Base-by-base conservation (phyloP, 2,797 vertebrate genomes). In the Hypotaenidia philippensis region DNA sequence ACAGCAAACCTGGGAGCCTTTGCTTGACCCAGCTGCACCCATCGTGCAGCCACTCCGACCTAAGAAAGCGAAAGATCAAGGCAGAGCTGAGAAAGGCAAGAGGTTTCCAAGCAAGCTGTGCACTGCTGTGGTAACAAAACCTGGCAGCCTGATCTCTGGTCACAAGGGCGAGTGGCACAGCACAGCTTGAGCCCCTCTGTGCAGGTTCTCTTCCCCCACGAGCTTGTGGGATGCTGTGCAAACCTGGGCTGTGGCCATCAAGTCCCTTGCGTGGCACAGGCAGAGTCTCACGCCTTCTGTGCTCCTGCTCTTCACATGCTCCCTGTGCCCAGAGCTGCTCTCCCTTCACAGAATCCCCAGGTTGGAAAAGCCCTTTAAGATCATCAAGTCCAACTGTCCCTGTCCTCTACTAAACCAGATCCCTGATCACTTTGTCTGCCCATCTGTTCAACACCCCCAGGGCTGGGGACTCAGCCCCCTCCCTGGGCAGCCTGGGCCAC, bases 11-110 rank as follows among this genome's bases (percentile, higher is more conserved):
- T 5, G 47, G 68, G 56, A 56, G 57, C 29, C 61, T 31, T 9
- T 9, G 36, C 71, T 5, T 9, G 61, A 13, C 18, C 59, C 64
- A 10, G 44, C 47, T 41, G 87, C 38, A 34, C 61, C 47, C 63
- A 9, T 5, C 5, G 3, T 2, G 32, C 38, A 32, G 60, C 1
- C 1, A 17, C 49, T 34, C n/a, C 1, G 0, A 12, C 0, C 1
- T 4, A 3, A 19, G 50, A 36, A 27, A 45, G 15, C 1, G 14
- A 47, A 44, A 0, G 29, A 32, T 6, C 9, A 8, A 45, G 69
- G 69, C 0, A 40, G n/a, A 52, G 82, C 17, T 11, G 74, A 26
- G 85, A n/a, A 49, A 49, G 53, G 38, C 22, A 27, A 41, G 26
- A 41, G 0, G 11, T 47, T 61, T 27, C 71, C 63, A 31, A 49